Evolutionary conservation across 2,888 invertebrate genomes (phyloP).

Genomic region (Tuberolachnus salignus): DNA sequence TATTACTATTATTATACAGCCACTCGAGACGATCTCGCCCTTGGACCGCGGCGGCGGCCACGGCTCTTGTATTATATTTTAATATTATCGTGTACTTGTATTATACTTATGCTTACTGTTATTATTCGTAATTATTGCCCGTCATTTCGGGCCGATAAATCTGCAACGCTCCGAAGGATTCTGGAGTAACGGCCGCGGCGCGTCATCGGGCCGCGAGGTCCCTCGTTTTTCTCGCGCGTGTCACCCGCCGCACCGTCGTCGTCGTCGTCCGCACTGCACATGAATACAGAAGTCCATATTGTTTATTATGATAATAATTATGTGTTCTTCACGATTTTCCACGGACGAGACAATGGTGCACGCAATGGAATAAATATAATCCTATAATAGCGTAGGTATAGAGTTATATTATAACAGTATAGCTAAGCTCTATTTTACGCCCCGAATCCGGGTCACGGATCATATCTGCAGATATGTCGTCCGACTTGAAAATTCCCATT

Average conservation of each 20-base stretch:
- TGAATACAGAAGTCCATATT: too few species aligned
- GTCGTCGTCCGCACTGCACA: too few species aligned
- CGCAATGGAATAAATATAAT: slow-evolving; percentile 15
- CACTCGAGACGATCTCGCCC: too few species aligned
- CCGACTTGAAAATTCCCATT: too few species aligned
- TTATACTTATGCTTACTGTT: too few species aligned
- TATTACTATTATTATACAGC: too few species aligned
- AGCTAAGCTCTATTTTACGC: background rate
- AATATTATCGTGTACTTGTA: too few species aligned
- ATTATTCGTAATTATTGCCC: background rate
- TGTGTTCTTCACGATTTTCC: slow-evolving; percentile 15
- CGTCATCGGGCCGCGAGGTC: background rate
- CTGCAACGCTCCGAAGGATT: background rate
- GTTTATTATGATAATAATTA: too few species aligned
- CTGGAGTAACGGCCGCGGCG: background rate
- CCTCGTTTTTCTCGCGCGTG: background rate
- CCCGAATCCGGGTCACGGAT: slow-evolving; percentile 37
- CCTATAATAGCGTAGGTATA: background rate
- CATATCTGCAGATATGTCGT: too few species aligned
- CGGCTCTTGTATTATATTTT: too few species aligned
- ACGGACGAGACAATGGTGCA: slow-evolving; percentile 5
- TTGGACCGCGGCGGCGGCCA: too few species aligned
- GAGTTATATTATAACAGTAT: too few species aligned
- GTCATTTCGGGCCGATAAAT: background rate
- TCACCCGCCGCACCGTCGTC: background rate